These are phyloP conservation scores for Thereva unica DNA, from an alignment of 2,888 invertebrate species.

Conservation along the genomic window DNA sequence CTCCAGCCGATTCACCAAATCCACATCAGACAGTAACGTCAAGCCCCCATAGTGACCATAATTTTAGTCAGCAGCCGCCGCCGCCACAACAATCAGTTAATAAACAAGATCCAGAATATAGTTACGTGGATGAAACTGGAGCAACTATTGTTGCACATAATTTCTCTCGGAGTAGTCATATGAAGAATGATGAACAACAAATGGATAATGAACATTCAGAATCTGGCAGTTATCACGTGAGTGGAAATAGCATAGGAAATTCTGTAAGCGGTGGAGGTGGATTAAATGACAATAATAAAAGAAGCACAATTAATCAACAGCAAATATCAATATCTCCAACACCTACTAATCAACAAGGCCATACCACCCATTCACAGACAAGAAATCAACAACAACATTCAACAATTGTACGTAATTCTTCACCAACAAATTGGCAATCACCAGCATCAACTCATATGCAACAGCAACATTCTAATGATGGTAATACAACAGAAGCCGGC, in stretches of 20 bases:
- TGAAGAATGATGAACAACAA: constrained; percentile 9
- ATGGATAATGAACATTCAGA: too few species aligned
- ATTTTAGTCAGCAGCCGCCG: neutral
- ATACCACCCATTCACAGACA: too few species aligned
- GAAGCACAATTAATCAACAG: too few species aligned
- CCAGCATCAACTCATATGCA: neutral
- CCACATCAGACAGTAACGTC: constrained; percentile 1
- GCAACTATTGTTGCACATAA: constrained; percentile 19
- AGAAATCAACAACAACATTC: too few species aligned
- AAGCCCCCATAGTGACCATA: neutral
- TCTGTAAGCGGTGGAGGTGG: too few species aligned
- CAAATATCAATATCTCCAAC: too few species aligned
- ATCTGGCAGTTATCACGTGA: constrained; percentile 1
- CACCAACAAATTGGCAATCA: neutral
- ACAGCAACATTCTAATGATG: neutral
- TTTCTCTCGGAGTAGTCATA: constrained; percentile 20
- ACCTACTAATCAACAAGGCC: too few species aligned
- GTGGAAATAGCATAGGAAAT: neutral
- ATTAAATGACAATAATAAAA: too few species aligned
- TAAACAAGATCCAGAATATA: constrained; percentile 36
- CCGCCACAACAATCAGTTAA: constrained; percentile 10
- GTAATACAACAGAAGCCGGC: constrained; percentile 18
- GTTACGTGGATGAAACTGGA: constrained; percentile 26
- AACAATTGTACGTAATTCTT: too few species aligned
- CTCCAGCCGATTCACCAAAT: constrained; percentile 24